These are phyloP conservation scores for Propithecus deckenii DNA, from an alignment of 2,797 vertebrate genomes.

Conservation along the genomic window DNA sequence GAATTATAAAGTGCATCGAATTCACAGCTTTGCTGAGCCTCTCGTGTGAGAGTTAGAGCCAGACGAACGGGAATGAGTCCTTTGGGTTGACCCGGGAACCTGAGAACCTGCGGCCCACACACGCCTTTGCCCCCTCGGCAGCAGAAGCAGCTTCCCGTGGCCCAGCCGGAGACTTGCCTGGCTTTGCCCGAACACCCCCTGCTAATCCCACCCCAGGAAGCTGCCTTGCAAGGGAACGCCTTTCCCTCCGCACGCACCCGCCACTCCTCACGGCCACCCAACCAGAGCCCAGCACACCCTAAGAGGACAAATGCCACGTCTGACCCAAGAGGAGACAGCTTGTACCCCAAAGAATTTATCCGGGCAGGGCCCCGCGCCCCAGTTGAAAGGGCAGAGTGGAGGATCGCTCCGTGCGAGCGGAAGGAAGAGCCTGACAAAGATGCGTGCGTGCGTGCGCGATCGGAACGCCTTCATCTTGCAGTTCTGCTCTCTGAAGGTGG, in stretches of 20 bases:
- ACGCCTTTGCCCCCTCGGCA: too few relatives aligned
- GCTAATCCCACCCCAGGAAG: not conserved
- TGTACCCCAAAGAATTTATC: not conserved
- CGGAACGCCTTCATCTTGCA: not conserved
- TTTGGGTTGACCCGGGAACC: not conserved
- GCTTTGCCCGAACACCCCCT: not conserved
- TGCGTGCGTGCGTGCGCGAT: rapidly evolving
- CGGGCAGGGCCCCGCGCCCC: not conserved
- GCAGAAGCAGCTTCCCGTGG: not conserved
- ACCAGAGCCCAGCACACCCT: not conserved
- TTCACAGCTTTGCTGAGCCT: not conserved
- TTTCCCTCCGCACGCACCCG: not conserved
- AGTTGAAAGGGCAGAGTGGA: not conserved
- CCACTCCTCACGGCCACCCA: not conserved
- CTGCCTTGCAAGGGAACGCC: not conserved
- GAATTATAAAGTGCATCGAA: not conserved
- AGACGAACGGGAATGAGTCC: not conserved
- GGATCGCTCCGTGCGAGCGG: rapidly evolving
- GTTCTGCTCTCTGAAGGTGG: not conserved
- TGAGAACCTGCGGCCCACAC: not conserved
- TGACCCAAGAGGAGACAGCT: not conserved
- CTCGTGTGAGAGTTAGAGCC: not conserved
- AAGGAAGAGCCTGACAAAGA: not conserved
- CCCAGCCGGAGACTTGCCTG: not conserved
- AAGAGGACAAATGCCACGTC: not conserved